Evolutionary conservation across 2,797 vertebrate genomes (phyloP), one percentile per base, ranked within the genome.

Genomic region (Sebastes reedi): DNA sequence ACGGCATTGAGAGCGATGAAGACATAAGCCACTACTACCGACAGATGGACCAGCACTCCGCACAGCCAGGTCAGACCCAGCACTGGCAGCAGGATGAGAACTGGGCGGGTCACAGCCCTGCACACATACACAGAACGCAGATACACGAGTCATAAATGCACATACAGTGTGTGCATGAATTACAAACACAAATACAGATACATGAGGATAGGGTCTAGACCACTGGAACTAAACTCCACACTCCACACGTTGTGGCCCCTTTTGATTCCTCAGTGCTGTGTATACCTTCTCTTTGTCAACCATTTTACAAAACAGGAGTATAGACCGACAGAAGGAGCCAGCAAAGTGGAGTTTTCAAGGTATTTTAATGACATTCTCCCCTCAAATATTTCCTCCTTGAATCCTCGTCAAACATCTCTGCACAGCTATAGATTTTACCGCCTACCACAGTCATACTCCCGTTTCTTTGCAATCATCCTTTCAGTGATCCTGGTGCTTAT

Each of bases 31-130:
- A 97, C 92, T 0, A 95, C 56, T 0, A 97, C 92, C 76, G 96
- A 97, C 62, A 98, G 94, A 84, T 98, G 97, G 6, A 97, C 97
- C 25, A 99, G 94, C 39, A 98, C 61, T 4, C 98, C 97, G 14
- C 97, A 98, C 6, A 97, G 87, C 98, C 98, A 98, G n/a, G 97
- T 98, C 70, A 99, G 95, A 50, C 98, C 97, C 89, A 99, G 94
- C 22, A 98, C 94, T 0, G 98, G 97, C 74, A 98, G 95, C 72
- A 99, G 94, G 71, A 98, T 97, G 75, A 98, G 94, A 36, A 98
- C 67, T 0, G 97, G 98, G 7, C 98, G 97, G 11, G 96, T 96
- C 0, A 94, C 96, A 36, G 97, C 97, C 97, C 98, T 98, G 88
- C 3, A 72, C 24, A 71, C n/a, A 76, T 3, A 72, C 24, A 71